Conservation (phyloP, 2,113 vertebrate genomes). For the Accipiter virgatus region DNA sequence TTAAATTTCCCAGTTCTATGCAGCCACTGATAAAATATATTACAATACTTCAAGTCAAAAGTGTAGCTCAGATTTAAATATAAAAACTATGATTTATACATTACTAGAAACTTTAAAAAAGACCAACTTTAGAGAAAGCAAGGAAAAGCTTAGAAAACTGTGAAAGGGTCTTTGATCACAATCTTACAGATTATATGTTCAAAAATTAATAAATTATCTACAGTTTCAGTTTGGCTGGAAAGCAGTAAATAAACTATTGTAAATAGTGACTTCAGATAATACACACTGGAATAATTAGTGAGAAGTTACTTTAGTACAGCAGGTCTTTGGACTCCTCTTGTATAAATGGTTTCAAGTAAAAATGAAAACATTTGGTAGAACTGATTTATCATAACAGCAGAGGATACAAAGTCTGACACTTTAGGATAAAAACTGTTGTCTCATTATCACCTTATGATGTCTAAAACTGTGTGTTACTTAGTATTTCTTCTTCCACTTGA, state of each 20-base stretch:
- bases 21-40: constrained; percentile 42
- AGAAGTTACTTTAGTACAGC: constrained; percentile 20
- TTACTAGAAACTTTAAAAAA: constrained; percentile 78
- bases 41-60: constrained; percentile 65
- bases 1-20: background rate
- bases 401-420: background rate
- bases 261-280: background rate
- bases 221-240: constrained; percentile 22
- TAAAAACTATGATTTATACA: constrained; percentile 77
- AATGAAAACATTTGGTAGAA: constrained; percentile 23
- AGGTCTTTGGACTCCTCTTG: constrained; percentile 69
- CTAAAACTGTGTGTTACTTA: background rate
- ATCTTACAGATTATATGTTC: constrained; percentile 15
- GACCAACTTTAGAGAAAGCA: constrained; percentile 61
- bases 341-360: constrained; percentile 44
- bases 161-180: constrained; percentile 30
- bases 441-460: background rate
- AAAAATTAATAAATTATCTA: constrained; percentile 53
- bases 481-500: background rate
- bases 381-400: background rate
- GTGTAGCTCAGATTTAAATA: constrained; percentile 76
- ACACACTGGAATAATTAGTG: background rate
- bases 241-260: constrained; percentile 20
- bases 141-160: constrained; percentile 71
- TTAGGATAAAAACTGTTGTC: background rate